Conservation (phyloP, 2,888 invertebrate genomes). For the Cacoxenus indagator region DNA sequence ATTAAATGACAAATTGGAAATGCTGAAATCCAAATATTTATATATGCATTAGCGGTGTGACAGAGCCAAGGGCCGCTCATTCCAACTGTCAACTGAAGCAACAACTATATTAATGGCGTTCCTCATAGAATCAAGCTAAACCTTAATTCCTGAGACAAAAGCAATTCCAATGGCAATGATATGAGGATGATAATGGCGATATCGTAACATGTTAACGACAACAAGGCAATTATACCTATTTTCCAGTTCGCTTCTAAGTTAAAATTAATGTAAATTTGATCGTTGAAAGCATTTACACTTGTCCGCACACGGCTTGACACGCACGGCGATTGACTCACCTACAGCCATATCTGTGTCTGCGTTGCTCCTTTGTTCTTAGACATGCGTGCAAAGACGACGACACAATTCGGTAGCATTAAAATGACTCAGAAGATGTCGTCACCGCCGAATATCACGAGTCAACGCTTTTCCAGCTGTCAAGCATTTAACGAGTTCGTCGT, state of each 20-base stretch:
- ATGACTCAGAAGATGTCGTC: neutral
- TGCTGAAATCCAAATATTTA: constrained; percentile 50
- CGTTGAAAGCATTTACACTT: constrained; percentile 50
- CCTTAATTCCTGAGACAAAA: constrained; percentile 47
- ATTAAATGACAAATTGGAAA: constrained; percentile 52
- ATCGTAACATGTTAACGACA: too few relatives aligned
- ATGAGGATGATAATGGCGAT: too few relatives aligned
- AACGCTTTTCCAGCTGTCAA: constrained; percentile 20
- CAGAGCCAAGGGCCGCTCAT: neutral
- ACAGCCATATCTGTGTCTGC: neutral
- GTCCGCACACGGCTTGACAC: constrained; percentile 27
- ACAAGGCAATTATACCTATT: constrained; percentile 62
- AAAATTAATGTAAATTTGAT: constrained; percentile 62
- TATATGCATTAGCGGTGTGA: constrained; percentile 24
- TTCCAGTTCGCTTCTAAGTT: constrained; percentile 52
- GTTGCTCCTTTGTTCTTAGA: neutral
- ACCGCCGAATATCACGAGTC: neutral
- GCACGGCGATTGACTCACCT: neutral
- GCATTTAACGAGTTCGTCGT: constrained; percentile 14
- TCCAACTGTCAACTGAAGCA: neutral
- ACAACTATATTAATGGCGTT: neutral
- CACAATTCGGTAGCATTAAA: neutral
- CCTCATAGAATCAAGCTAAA: constrained; percentile 3
- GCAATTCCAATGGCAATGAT: constrained; percentile 30
- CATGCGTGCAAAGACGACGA: neutral